phyloP scores from a whole-genome alignment of 1,140 invertebrate genomes.

The Plutomurus gul region DNA sequence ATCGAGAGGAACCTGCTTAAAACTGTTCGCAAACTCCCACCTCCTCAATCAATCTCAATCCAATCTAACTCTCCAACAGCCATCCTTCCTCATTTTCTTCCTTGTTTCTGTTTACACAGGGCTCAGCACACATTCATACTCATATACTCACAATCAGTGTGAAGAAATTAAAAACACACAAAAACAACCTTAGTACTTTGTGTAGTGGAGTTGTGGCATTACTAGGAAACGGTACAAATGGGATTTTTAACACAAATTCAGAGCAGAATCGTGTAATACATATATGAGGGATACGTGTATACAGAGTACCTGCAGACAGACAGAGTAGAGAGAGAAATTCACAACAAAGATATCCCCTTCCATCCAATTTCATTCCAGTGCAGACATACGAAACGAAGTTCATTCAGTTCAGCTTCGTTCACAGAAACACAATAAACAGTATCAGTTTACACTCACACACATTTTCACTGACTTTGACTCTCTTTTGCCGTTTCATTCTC shows the following conservation, averaged over 20 bases:
- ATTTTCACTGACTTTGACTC: conserved; percentile 8
- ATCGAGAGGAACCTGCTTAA: conserved; percentile 17
- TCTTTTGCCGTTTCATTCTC: background rate
- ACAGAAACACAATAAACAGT: conserved; percentile 24
- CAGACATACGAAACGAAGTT: conserved; percentile 17
- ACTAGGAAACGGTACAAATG: background rate
- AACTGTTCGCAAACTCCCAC: conserved; percentile 24
- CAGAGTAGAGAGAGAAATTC: background rate
- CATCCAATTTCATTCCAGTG: conserved; percentile 26
- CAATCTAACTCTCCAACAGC: background rate
- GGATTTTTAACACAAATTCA: too few relatives aligned
- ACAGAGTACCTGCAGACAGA: background rate
- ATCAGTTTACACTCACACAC: conserved; percentile 3
- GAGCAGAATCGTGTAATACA: too few relatives aligned
- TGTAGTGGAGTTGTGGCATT: background rate
- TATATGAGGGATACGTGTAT: background rate
- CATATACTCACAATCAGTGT: too few relatives aligned
- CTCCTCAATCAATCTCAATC: conserved; percentile 44
- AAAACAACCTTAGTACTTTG: too few relatives aligned
- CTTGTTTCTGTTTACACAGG: too few relatives aligned
- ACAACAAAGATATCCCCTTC: conserved; percentile 21
- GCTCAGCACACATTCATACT: too few relatives aligned
- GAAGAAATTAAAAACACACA: too few relatives aligned
- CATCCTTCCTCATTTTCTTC: background rate
- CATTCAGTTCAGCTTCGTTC: conserved; percentile 8